Base-by-base conservation (phyloP, 1,140 invertebrate species). In the Mercenaria mercenaria region DNA sequence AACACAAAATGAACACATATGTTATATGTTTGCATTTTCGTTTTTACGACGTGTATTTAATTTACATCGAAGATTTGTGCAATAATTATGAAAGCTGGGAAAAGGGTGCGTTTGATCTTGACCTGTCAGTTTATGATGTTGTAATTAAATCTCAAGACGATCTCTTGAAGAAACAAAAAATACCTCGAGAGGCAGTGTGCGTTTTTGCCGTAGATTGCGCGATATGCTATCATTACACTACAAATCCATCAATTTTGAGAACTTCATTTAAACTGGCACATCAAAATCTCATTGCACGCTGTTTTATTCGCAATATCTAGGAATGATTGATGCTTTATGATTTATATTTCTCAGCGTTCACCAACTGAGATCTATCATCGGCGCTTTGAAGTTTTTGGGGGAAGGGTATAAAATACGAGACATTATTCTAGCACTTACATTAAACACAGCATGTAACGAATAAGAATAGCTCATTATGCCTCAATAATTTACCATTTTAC, bases 211-310 rank as follows among this genome's bases (percentile, higher is more conserved):
- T 39, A 77, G 84, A 87, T 87, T 56, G n/a, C 69, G 64, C 32
- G 84, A 87, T 87, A 87, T 61, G 39, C 2, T 76, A 87, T 87
- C 84, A 61, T 50, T 50, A 81, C 34, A 39, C 86, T 47, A 69
- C 64, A 41, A 80, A 88, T 67, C 86, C 77, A 72, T 88, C 76
- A 81, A 50, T 80, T 80, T 81, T 69, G 59, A 80, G 77, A 39
- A 81, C 20, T 81, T 72, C 77, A 47, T 56, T 87, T 87, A 81
- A 88, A 67, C 43, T 18, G n/a, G 86, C 61, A 88, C 86, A 88
- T 88, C 86, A 80, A 80, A 69, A 79, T 72, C 77, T 47, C 86
- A 81, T 88, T 88, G 86, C 76, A 81, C 37, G 64, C 86, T 88
- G 86, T 88, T 88, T 88, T 79, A 81, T 81, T 43, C 84, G 39